Percentiles rank a stretch among this genome's conserved stretches.
Evolutionary conservation across 2,888 invertebrate species (phyloP).

Genomic region (Agonopterix subpropinquella): DNA sequence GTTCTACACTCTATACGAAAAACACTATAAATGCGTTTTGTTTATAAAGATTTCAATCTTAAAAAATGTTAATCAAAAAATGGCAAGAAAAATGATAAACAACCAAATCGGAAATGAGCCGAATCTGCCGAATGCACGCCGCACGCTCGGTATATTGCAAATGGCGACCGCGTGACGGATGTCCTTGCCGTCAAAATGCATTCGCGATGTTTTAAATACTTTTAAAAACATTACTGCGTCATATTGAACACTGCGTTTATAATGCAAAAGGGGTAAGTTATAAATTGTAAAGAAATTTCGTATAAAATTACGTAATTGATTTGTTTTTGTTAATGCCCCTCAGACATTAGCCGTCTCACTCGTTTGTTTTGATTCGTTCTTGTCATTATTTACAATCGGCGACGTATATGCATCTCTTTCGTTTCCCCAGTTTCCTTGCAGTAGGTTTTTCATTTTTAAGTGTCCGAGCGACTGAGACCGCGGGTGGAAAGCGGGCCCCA

Average conservation of each 20-base stretch:
- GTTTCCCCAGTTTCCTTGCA: slow-evolving; percentile 57
- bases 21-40: too few species aligned
- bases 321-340: slow-evolving; percentile 42
- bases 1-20: too few species aligned
- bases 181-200: slow-evolving; percentile 53
- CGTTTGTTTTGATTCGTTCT: slow-evolving; percentile 66
- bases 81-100: too few species aligned
- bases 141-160: slow-evolving; percentile 35
- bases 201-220: slow-evolving; percentile 41
- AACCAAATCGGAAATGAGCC: neutral
- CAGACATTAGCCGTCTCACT: slow-evolving; percentile 43
- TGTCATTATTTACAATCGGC: slow-evolving; percentile 68
- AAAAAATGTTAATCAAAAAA: too few species aligned
- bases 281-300: neutral
- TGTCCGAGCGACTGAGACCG: slow-evolving; percentile 53
- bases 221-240: slow-evolving; percentile 24
- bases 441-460: slow-evolving; percentile 71
- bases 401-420: slow-evolving; percentile 62
- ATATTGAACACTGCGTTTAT: slow-evolving; percentile 13
- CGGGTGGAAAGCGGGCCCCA: slow-evolving; percentile 50
- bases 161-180: slow-evolving; percentile 63
- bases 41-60: too few species aligned
- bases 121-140: neutral
- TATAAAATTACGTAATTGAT: slow-evolving; percentile 40
- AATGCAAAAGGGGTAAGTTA: slow-evolving; percentile 20